Evolutionary conservation across 2,888 invertebrate genomes (phyloP).

Genomic region (Tinea semifulvella): DNA sequence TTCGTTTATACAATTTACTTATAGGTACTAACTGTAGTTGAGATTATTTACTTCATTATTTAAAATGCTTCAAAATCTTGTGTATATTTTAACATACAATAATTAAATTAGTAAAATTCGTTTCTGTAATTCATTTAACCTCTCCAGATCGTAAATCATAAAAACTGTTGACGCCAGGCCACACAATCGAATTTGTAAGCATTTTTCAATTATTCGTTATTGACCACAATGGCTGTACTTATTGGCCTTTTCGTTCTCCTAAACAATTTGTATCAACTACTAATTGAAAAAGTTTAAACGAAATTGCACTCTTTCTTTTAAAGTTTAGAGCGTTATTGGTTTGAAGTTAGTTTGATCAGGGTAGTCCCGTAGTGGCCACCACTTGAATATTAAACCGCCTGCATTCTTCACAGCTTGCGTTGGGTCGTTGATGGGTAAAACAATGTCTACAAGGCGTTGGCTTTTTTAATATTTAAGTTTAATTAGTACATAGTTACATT

Average conservation of each 20-base stretch:
- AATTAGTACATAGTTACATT: too few relatives aligned
- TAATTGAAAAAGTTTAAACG: slow-evolving; percentile 24
- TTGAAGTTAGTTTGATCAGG: neutral
- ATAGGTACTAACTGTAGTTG: too few relatives aligned
- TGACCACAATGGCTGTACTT: slow-evolving; percentile 56
- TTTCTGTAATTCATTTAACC: too few relatives aligned
- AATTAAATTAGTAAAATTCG: too few relatives aligned
- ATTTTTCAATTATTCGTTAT: slow-evolving; percentile 62
- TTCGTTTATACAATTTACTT: too few relatives aligned
- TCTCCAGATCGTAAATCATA: slow-evolving; percentile 50
- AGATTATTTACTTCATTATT: neutral
- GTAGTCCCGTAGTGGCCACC: neutral
- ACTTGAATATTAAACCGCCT: slow-evolving; percentile 9
- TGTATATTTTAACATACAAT: too few relatives aligned
- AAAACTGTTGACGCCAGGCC: slow-evolving; percentile 42
- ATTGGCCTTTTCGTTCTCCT: slow-evolving; percentile 51
- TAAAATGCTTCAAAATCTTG: too few relatives aligned
- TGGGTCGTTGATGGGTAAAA: neutral
- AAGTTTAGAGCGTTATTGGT: neutral
- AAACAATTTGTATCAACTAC: slow-evolving; percentile 43
- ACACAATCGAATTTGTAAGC: slow-evolving; percentile 58
- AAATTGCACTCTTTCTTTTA: slow-evolving; percentile 20
- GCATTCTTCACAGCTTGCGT: neutral
- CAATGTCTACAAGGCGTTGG: slow-evolving; percentile 1
- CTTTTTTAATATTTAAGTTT: slow-evolving; percentile 8